A percentile compares a stretch with the other conserved stretches of the same genome.
Evolutionary conservation across 2,113 vertebrate species (phyloP).

Genomic region (Morone saxatilis): DNA sequence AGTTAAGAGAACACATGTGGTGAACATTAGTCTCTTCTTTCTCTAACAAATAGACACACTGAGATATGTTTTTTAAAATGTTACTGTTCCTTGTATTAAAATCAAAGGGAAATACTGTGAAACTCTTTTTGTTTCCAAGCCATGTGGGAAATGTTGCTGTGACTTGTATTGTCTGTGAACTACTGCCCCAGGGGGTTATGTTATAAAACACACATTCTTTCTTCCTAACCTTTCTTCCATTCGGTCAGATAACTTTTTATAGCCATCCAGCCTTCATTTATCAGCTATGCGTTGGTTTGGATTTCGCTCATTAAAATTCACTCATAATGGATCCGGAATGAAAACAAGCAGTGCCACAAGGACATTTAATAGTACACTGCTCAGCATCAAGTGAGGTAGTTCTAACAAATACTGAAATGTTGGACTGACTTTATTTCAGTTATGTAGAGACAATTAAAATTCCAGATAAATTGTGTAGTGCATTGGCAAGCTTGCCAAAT

Average conservation of each 20-base stretch:
- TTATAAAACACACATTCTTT: conserved; percentile 55
- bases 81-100: conserved; percentile 52
- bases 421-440: conserved; percentile 79
- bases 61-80: conserved; percentile 60
- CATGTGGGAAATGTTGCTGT: conserved; percentile 24
- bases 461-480: conserved; percentile 64
- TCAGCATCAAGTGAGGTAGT: conserved; percentile 54
- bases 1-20: conserved; percentile 70
- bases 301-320: conserved; percentile 57
- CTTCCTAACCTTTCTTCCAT: conserved; percentile 40
- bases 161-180: conserved; percentile 29
- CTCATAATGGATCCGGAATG: conserved; percentile 34
- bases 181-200: conserved; percentile 9
- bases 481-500: conserved; percentile 53
- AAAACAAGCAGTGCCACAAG: conserved; percentile 42
- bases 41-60: conserved; percentile 60
- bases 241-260: conserved; percentile 33
- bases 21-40: conserved; percentile 70
- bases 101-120: conserved; percentile 45
- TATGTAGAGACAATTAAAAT: conserved; percentile 68
- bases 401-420: conserved; percentile 62
- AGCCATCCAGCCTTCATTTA: conserved; percentile 57
- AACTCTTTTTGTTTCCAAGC: conserved; percentile 39
- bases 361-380: conserved; percentile 53
- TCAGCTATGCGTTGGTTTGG: conserved; percentile 52